Percentiles rank a stretch among this genome's conserved stretches.
Evolutionary conservation across 2,113 vertebrate genomes (phyloP).

Genomic region (Hepsetus odoe): DNA sequence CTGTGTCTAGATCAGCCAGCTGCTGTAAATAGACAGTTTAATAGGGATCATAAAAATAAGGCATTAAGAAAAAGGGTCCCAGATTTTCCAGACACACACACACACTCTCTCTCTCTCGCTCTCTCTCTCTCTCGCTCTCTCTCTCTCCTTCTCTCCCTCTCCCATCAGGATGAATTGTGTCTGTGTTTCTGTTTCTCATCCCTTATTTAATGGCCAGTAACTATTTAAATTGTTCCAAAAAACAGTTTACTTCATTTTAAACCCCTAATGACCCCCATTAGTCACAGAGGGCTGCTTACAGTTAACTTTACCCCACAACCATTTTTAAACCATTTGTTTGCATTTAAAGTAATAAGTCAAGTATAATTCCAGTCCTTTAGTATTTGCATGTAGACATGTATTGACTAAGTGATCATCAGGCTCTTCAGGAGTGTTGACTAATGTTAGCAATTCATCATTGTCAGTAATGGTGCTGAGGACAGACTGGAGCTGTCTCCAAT

Average conservation of each 20-base stretch:
- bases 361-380: slow-evolving; percentile 29
- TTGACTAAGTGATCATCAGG: neutral
- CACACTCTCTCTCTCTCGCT: slow-evolving; percentile 13
- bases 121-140: slow-evolving; percentile 1
- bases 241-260: slow-evolving; percentile 26
- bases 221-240: slow-evolving; percentile 26
- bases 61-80: slow-evolving; percentile 59
- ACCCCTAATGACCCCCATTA: slow-evolving; percentile 49
- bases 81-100: slow-evolving; percentile 43
- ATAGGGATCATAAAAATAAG: slow-evolving; percentile 57
- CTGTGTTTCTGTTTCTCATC: slow-evolving; percentile 26
- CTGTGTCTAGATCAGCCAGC: slow-evolving; percentile 50
- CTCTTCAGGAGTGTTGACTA: slow-evolving; percentile 12
- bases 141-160: slow-evolving; percentile 45
- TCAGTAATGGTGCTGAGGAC: neutral
- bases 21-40: slow-evolving; percentile 59
- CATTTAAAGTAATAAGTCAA: slow-evolving; percentile 51
- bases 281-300: slow-evolving; percentile 62
- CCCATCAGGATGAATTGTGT: slow-evolving; percentile 10
- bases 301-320: slow-evolving; percentile 58
- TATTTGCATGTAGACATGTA: slow-evolving; percentile 36
- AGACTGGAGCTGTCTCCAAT: neutral
- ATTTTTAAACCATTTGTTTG: slow-evolving; percentile 47
- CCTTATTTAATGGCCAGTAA: slow-evolving; percentile 20
- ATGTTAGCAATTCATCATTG: neutral